Evolutionary conservation across 2,113 vertebrate species (phyloP).

Genomic region (Myiopsitta monachus): DNA sequence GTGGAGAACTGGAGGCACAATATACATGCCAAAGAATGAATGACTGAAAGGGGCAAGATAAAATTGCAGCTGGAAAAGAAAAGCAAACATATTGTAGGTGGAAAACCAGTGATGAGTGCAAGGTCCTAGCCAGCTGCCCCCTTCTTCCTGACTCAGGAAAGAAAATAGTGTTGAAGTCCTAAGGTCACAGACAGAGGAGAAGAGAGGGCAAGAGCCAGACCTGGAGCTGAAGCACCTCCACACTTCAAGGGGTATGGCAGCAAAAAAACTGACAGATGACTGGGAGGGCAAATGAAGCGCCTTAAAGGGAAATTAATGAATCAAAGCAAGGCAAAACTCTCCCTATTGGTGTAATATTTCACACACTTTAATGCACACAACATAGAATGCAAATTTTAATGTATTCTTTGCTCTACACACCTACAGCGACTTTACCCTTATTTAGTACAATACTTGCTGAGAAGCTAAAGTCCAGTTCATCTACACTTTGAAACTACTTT

Average conservation of each 20-base stretch:
- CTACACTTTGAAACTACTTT: background rate
- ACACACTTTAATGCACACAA: background rate
- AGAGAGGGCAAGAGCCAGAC: conserved; percentile 51
- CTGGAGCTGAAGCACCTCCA: conserved; percentile 39
- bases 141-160: conserved; percentile 69
- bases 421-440: background rate
- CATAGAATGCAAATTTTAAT: background rate
- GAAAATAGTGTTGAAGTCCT: conserved; percentile 67
- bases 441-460: background rate
- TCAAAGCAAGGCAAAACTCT: conserved; percentile 39
- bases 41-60: conserved; percentile 18
- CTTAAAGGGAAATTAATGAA: conserved; percentile 52
- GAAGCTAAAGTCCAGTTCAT: background rate
- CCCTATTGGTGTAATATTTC: background rate
- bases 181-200: conserved; percentile 57
- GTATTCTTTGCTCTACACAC: background rate
- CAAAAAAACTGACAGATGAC: conserved; percentile 4
- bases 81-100: conserved; percentile 59
- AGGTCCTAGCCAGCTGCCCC: conserved; percentile 38
- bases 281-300: conserved; percentile 35
- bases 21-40: background rate
- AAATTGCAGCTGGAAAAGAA: conserved; percentile 59
- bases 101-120: conserved; percentile 59
- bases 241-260: conserved; percentile 18
- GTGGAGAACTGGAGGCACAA: background rate